Percentiles rank a stretch among this genome's conserved stretches.
Conservation (phyloP, 1,140 invertebrate genomes). For the Cotesia typhae region DNA sequence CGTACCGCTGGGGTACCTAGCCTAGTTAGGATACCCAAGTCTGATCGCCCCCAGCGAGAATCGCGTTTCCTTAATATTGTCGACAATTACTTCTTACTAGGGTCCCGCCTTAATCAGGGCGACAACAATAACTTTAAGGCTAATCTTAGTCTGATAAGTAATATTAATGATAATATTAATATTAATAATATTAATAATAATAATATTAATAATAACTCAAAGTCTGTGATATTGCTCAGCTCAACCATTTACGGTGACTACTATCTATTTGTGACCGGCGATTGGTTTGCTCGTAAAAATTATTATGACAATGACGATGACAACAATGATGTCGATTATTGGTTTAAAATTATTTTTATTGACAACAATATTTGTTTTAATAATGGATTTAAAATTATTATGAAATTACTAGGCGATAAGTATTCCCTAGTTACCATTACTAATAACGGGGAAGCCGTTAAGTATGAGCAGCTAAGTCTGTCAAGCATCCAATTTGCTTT, state of each 20-base stretch:
- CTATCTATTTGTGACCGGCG: slow-evolving; percentile 54
- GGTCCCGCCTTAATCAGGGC: slow-evolving; percentile 61
- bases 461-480: slow-evolving; percentile 24
- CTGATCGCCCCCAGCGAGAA: slow-evolving; percentile 64
- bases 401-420: slow-evolving; percentile 47
- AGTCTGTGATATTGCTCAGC: slow-evolving; percentile 68
- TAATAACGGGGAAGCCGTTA: not conserved
- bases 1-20: slow-evolving; percentile 64
- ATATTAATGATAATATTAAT: too few relatives aligned
- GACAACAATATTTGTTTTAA: slow-evolving; percentile 35
- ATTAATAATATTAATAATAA: too few relatives aligned
- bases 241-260: slow-evolving; percentile 64
- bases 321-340: slow-evolving; percentile 31
- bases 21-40: slow-evolving; percentile 68
- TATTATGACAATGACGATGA: slow-evolving; percentile 38
- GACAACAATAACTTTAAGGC: slow-evolving; percentile 66
- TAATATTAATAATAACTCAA: slow-evolving; percentile 63
- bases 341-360: slow-evolving; percentile 38
- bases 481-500: slow-evolving; percentile 29
- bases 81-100: slow-evolving; percentile 65
- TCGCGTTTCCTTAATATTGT: slow-evolving; percentile 60
- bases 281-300: slow-evolving; percentile 46
- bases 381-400: slow-evolving; percentile 39
- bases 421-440: slow-evolving; percentile 46
- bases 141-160: slow-evolving; percentile 61